Evolutionary conservation across 2,797 vertebrate genomes (phyloP), one percentile per base, ranked within the genome.

Genomic region (Geotrypetes seraphini): DNA sequence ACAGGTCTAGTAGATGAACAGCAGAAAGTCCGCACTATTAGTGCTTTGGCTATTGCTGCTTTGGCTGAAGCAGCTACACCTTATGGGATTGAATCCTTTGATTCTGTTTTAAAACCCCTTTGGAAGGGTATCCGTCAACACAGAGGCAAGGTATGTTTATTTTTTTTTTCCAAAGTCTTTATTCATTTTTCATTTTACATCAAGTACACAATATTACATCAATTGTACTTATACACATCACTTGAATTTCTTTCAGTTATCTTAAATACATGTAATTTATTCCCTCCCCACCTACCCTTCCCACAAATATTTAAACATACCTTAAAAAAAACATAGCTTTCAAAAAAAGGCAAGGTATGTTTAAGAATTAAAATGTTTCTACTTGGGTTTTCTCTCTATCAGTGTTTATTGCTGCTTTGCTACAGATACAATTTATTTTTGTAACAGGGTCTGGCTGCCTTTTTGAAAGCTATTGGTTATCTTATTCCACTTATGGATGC

Each of bases 111-210:
- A 22, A 99, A 99, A 63, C 96, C 96, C 10, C 74, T 99, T 2
- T 99, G 96, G 96, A 99, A 99, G 69, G 96, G 96, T 61, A 99
- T 99, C 51, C 80, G 96, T 26, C 96, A 99, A 16, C 96, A 99
- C 79, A 88, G 96, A 84, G 96, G 96, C 76, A 99, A 99, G 88
- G 96, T 97, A 57, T 18, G 21, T 31, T n/a, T 31, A 10, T n/a
- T n/a, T n/a, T n/a, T n/a, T n/a, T n/a, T n/a, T n/a, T n/a, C n/a
- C n/a, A n/a, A n/a, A n/a, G n/a, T n/a, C n/a, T n/a, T n/a, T n/a
- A n/a, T n/a, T n/a, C n/a, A n/a, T n/a, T n/a, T n/a, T n/a, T n/a
- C n/a, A n/a, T n/a, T n/a, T n/a, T n/a, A n/a, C n/a, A n/a, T n/a
- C n/a, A n/a, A n/a, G n/a, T n/a, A n/a, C n/a, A n/a, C n/a, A n/a